phyloP scores from a whole-genome alignment of 2,797 vertebrate genomes.

The Luscinia megarhynchos region DNA sequence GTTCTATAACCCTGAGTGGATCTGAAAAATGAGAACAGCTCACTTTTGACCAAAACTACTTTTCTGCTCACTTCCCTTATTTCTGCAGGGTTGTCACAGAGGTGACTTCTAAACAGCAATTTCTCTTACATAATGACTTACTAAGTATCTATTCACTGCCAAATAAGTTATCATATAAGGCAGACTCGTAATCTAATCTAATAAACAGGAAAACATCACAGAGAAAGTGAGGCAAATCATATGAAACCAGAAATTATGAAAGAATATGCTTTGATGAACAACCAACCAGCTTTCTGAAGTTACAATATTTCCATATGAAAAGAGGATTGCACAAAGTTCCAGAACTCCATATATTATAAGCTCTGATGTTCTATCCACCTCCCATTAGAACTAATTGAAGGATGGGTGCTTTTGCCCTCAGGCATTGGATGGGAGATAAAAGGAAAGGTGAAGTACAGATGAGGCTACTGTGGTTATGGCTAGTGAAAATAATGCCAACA shows the following conservation, averaged over 20 bases:
- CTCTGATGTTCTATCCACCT: background rate
- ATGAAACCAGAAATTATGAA: background rate
- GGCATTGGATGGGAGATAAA: background rate
- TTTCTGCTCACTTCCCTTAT: background rate
- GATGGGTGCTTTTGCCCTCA: background rate
- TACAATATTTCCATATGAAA: background rate
- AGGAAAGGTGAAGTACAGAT: background rate
- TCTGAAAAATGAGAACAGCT: background rate
- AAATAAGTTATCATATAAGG: background rate
- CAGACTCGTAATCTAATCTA: background rate
- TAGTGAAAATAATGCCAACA: background rate
- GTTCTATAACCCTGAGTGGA: background rate
- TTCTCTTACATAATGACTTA: background rate
- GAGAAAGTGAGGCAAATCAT: background rate
- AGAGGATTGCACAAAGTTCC: background rate
- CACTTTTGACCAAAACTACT: background rate
- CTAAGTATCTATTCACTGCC: background rate
- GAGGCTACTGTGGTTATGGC: background rate
- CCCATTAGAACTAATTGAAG: background rate
- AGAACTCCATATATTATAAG: background rate
- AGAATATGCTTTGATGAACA: background rate
- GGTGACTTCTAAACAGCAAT: background rate
- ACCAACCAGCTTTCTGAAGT: background rate
- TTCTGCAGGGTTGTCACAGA: background rate
- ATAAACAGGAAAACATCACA: background rate